Conservation (phyloP, 2,113 vertebrate genomes). For the Ranitomeya imitator region DNA sequence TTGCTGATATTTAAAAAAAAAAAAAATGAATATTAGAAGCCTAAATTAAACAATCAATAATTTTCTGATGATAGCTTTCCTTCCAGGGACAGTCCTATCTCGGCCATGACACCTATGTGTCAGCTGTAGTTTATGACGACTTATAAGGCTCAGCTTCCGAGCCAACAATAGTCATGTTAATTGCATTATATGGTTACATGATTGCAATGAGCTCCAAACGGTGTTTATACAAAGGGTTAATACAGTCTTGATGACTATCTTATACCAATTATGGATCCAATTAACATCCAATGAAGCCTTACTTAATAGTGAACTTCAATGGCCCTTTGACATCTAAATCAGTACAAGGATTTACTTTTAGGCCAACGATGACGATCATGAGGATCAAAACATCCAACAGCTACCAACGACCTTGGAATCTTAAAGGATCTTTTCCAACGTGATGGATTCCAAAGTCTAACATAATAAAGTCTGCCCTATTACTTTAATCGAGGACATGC, state of each 20-base stretch:
- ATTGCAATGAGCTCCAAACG: not conserved
- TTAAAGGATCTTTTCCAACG: not conserved
- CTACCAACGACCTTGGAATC: not conserved
- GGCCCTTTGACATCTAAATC: constrained; percentile 7
- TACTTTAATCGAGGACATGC: not conserved
- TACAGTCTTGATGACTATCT: not conserved
- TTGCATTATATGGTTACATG: not conserved
- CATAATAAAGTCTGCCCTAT: not conserved
- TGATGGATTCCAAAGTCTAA: not conserved
- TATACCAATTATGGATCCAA: not conserved
- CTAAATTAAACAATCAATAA: too few relatives aligned
- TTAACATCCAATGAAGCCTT: not conserved
- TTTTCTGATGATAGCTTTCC: too few relatives aligned
- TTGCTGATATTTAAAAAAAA: too few relatives aligned
- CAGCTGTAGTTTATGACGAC: too few relatives aligned
- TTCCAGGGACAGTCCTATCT: too few relatives aligned
- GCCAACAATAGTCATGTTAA: too few relatives aligned
- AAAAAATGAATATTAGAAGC: too few relatives aligned
- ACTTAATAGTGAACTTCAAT: not conserved
- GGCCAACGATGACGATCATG: not conserved
- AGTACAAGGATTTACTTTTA: not conserved
- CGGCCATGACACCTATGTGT: too few relatives aligned
- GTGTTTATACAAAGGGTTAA: not conserved
- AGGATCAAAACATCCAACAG: not conserved
- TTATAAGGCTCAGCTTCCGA: too few relatives aligned